Conservation (phyloP, 1,140 invertebrate species). For the Drosophila funebris region DNA sequence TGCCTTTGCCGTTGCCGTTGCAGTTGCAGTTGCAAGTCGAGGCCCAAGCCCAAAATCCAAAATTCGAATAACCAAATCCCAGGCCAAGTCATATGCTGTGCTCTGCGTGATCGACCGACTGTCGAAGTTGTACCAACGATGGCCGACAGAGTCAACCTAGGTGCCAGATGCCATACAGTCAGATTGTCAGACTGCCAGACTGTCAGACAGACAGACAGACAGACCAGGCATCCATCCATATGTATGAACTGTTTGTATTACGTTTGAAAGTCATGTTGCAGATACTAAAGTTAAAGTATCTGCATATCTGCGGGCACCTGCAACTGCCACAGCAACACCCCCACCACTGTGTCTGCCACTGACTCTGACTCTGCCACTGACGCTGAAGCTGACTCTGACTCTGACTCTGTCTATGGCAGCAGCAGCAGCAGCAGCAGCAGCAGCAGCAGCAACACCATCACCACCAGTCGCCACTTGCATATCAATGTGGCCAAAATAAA, state of each 20-base stretch:
- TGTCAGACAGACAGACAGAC: slow-evolving; percentile 18
- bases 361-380: not conserved
- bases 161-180: slow-evolving; percentile 34
- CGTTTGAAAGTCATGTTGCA: slow-evolving; percentile 81
- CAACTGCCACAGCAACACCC: slow-evolving; percentile 4
- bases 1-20: not conserved
- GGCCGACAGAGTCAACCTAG: slow-evolving; percentile 23
- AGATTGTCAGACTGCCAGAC: slow-evolving; percentile 6
- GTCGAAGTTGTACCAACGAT: slow-evolving; percentile 50
- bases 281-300: slow-evolving; percentile 45
- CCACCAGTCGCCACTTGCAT: slow-evolving; percentile 70
- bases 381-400: not conserved
- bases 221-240: slow-evolving; percentile 46
- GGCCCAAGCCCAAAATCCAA: slow-evolving; percentile 4
- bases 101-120: slow-evolving; percentile 77
- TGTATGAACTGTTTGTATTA: slow-evolving; percentile 77
- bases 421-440: slow-evolving; percentile 4
- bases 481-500: slow-evolving; percentile 74
- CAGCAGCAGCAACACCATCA: slow-evolving; percentile 24
- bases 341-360: not conserved
- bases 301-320: slow-evolving; percentile 30
- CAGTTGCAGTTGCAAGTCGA: not conserved
- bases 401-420: not conserved
- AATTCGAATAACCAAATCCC: not conserved
- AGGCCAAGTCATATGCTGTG: slow-evolving; percentile 6